A percentile compares a stretch with the other conserved stretches of the same genome.
These are phyloP conservation scores for Suncus etruscus DNA, from an alignment of 2,113 vertebrate species.

Conservation along the genomic window DNA sequence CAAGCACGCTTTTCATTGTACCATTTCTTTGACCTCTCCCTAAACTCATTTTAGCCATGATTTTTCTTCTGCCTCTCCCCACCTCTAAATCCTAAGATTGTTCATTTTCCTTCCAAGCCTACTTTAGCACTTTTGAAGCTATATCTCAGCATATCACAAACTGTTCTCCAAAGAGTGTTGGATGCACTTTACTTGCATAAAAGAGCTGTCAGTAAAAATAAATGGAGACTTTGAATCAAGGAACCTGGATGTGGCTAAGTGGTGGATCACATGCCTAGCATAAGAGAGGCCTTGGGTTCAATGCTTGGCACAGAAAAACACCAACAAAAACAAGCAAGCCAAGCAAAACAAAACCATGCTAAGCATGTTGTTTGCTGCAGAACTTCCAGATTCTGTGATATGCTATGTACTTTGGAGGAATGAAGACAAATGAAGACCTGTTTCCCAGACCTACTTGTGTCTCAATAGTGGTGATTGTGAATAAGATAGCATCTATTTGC, in stretches of 20 bases:
- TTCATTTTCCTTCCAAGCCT: neutral
- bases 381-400: neutral
- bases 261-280: no score
- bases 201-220: neutral
- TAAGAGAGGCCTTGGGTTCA: no score
- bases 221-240: neutral
- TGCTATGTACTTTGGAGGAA: neutral
- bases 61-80: neutral
- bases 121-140: neutral
- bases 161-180: neutral
- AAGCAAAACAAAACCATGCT: neutral
- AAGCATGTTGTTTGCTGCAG: neutral
- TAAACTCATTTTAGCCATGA: neutral
- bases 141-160: neutral
- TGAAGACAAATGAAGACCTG: neutral
- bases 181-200: conserved; percentile 27
- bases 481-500: neutral
- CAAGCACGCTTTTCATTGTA: no score
- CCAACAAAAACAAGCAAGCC: no score
- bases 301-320: no score
- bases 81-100: conserved; percentile 25
- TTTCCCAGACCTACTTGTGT: neutral
- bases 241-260: neutral
- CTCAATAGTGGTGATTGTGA: neutral
- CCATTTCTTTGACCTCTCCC: no score